Percentiles rank a stretch among this genome's conserved stretches.
These are phyloP conservation scores for Escarpia spicata DNA, from an alignment of 2,888 invertebrate genomes.

Conservation along the genomic window DNA sequence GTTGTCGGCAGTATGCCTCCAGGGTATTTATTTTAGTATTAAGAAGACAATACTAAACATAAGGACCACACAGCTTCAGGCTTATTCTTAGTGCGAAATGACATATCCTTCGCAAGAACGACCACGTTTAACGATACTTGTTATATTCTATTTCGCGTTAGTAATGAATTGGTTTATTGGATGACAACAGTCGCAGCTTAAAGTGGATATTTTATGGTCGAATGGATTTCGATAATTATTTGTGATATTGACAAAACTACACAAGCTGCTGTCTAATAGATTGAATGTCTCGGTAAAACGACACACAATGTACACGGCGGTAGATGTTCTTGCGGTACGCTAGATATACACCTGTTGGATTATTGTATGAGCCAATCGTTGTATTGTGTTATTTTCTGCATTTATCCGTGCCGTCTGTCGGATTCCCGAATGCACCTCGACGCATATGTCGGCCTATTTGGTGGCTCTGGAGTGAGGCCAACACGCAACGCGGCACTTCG, in stretches of 20 bases:
- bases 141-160: background rate
- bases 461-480: background rate
- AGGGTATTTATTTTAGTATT: too few species aligned
- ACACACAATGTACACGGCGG: background rate
- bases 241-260: background rate
- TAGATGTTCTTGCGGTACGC: background rate
- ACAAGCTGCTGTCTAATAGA: background rate
- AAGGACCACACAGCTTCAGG: background rate
- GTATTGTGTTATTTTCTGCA: background rate
- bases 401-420: background rate
- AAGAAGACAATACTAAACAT: too few species aligned
- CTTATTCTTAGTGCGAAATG: background rate
- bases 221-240: background rate
- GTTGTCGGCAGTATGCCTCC: too few species aligned
- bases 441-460: background rate
- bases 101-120: background rate
- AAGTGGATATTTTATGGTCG: slow-evolving; percentile 16
- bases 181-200: background rate
- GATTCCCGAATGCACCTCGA: background rate
- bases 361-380: background rate
- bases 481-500: background rate
- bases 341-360: slow-evolving; percentile 6
- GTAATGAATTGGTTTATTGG: background rate
- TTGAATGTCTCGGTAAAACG: background rate
- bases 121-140: background rate